A percentile compares a stretch with the other conserved stretches of the same genome.
Conservation (phyloP, 2,113 vertebrate genomes). For the Ramphastos sulfuratus region DNA sequence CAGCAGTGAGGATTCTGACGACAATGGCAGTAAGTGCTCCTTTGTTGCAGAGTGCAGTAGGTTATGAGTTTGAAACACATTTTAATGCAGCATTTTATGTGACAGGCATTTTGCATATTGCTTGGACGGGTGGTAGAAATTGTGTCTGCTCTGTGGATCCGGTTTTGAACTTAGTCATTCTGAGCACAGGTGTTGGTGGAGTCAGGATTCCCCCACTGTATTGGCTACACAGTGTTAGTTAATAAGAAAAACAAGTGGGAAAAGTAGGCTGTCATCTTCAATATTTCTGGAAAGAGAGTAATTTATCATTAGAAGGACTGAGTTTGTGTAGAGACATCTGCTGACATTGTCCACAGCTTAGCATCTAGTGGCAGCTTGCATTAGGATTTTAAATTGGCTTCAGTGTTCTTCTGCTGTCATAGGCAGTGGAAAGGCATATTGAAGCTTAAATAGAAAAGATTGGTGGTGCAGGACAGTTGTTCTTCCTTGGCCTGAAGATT, state of each 20-base stretch:
- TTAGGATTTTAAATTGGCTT: background rate
- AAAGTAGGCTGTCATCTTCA: background rate
- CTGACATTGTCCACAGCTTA: background rate
- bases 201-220: background rate
- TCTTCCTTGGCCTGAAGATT: background rate
- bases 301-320: background rate
- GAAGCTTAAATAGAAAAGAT: background rate
- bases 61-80: slow-evolving; percentile 51
- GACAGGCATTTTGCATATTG: background rate
- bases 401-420: background rate
- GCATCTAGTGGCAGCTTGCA: background rate
- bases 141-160: background rate
- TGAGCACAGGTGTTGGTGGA: background rate
- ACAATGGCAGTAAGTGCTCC: slow-evolving; percentile 94
- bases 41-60: slow-evolving; percentile 66
- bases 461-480: background rate
- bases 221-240: background rate
- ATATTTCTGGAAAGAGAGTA: background rate
- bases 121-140: background rate
- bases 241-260: background rate
- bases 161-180: background rate
- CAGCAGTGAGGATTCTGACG: slow-evolving; percentile 95
- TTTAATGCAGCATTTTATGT: slow-evolving; percentile 32
- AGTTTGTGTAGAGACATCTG: background rate
- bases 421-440: background rate